A percentile compares a stretch with the other conserved stretches of the same genome.
Conservation (phyloP, 2,113 vertebrate genomes). For the Cynocephalus volans region DNA sequence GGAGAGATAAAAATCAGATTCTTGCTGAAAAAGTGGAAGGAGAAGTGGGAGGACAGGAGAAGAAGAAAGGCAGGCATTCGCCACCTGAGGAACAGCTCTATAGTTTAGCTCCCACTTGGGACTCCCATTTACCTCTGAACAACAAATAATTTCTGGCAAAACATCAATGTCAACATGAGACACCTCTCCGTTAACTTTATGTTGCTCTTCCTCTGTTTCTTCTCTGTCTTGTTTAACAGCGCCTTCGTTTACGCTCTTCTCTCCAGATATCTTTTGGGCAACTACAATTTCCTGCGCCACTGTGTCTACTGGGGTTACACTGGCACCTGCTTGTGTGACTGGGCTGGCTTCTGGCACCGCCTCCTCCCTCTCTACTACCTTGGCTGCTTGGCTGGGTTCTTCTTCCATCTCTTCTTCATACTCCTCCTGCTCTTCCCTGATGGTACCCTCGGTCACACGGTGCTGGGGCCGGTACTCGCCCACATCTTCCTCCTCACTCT, state of each 20-base stretch:
- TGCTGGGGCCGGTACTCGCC: conserved; percentile 95
- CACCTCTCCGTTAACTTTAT: conserved; percentile 95
- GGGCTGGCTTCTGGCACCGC: conserved; percentile 80
- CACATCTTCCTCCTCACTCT: conserved; percentile 95
- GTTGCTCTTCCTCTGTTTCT: conserved; percentile 88
- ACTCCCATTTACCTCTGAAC: conserved; percentile 98
- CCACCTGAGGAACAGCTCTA: conserved; percentile 82
- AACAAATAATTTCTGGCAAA: conserved; percentile 98
- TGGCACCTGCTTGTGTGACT: conserved; percentile 80
- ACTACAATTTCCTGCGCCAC: conserved; percentile 82
- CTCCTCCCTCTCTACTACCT: conserved; percentile 82
- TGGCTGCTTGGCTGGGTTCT: conserved; percentile 77
- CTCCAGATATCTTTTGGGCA: conserved; percentile 78
- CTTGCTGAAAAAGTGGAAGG: conserved; percentile 78
- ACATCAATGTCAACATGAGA: conserved; percentile 93
- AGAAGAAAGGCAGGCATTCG: conserved; percentile 88
- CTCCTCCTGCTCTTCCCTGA: conserved; percentile 94
- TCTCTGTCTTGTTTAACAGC: conserved; percentile 85
- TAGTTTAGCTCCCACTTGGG: conserved; percentile 83
- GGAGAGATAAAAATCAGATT: conserved; percentile 73
- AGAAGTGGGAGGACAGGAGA: conserved; percentile 86
- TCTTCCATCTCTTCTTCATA: conserved; percentile 83
- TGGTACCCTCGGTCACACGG: conserved; percentile 88
- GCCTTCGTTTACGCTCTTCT: conserved; percentile 86
- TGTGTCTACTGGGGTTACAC: conserved; percentile 80